Evolutionary conservation across 2,888 invertebrate species (phyloP), one percentile per base, ranked within the genome.

Genomic region (Athrips mouffetella): DNA sequence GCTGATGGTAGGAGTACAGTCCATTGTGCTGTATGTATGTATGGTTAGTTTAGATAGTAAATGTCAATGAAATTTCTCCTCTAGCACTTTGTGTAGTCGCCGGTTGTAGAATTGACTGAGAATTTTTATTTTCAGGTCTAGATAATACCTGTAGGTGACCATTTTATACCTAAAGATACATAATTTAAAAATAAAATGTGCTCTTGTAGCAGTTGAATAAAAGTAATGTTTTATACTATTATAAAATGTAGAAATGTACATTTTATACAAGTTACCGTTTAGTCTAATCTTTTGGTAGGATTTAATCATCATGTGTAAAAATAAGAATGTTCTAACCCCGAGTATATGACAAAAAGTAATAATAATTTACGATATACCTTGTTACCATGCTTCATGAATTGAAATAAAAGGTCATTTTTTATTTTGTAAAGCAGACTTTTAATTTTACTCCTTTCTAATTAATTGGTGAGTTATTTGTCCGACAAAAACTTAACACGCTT

Each of bases 211-310:
- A 63, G 62, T 65, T 59, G 64, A 69, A 72, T 76, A 67, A 79
- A 80, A 76, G 74, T 80, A 86, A 83, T 80, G 80, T 85, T 86
- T 86, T 85, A 85, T 85, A 87, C 77, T 65, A 69, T 70, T 73
- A 71, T 67, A 66, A 75, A n/a, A n/a, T n/a, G n/a, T n/a, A n/a
- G n/a, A n/a, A n/a, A 68, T 85, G 83, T 85, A 85, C 79, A 82
- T 84, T 86, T 86, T 87, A 86, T 85, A 88, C 85, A 80, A 87
- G 87, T 88, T 87, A 88, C 87, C 87, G 73, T 78, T 79, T 85
- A 85, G 82, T 79, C 68, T 85, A 82, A 83, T 80, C 70, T 78
- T 80, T 84, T 81, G 76, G 78, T 85, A 85, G 80, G 76, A 73
- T 31, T 31, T 73, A 78, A 80, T 37, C 37, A 79, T 80, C 76